Conservation (phyloP, 1,140 invertebrate species). For the Habropoda laboriosa region DNA sequence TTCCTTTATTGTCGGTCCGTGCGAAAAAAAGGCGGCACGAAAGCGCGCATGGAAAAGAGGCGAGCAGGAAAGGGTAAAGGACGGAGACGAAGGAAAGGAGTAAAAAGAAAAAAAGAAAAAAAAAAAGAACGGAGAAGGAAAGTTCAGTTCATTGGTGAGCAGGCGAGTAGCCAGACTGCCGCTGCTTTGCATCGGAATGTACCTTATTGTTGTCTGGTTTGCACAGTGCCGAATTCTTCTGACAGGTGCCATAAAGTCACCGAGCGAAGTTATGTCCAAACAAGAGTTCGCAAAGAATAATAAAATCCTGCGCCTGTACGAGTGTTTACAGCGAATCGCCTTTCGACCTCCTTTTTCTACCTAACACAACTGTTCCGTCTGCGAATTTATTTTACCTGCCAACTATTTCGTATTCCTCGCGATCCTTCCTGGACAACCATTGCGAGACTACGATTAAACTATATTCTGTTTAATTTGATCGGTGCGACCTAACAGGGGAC, state of each 20-base stretch:
- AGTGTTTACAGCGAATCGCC: not conserved
- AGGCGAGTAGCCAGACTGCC: conserved; percentile 39
- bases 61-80: conserved; percentile 42
- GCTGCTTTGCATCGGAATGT: conserved; percentile 74
- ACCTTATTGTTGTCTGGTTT: conserved; percentile 74
- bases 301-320: conserved; percentile 42
- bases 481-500: no score
- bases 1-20: not conserved
- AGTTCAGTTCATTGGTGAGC: conserved; percentile 50
- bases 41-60: conserved; percentile 32
- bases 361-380: not conserved
- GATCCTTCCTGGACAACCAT: not conserved
- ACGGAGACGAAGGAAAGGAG: conserved; percentile 9
- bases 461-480: no score
- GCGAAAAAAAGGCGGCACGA: conserved; percentile 40
- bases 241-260: conserved; percentile 74
- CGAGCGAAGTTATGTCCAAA: conserved; percentile 68
- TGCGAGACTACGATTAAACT: no score
- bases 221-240: conserved; percentile 68
- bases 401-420: not conserved
- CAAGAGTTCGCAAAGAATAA: conserved; percentile 65
- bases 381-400: not conserved
- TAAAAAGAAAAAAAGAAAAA: no score
- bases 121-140: conserved; percentile 46
- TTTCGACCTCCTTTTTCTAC: conserved; percentile 22